Base-by-base conservation (phyloP, 2,797 vertebrate genomes). In the Argyrosomus regius region DNA sequence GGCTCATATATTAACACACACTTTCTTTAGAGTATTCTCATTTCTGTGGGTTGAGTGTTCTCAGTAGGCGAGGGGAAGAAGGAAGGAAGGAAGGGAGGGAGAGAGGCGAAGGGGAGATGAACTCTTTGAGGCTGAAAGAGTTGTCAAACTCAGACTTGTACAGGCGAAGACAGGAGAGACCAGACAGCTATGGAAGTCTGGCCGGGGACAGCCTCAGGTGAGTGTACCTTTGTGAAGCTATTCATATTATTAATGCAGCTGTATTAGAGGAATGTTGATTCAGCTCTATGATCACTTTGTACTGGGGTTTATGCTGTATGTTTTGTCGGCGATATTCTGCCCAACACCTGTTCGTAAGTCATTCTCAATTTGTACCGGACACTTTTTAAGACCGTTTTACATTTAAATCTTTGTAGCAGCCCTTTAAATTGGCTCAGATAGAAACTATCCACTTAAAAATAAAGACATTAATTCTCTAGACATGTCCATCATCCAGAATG, bases 61-160 rank as follows among this genome's bases (percentile, higher is more conserved):
- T 56, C 31, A 50, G 65, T 68, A 48, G 28, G 76, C 56, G 16
- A 63, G 60, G 28, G 22, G 22, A 58, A 84, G 82, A 83, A 84
- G 86, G 80, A 81, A 89, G 77, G 68, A n/a, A 75, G 61, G 31
- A 59, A 77, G 61, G 39, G 22, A 72, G 72, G 46, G 72, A 52
- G 77, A 53, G 75, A 72, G 80, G 77, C 41, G 3, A 64, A 88
- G 86, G 81, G 79, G 93, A 88, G 86, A 99, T 98, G 97, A 97
- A 94, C 88, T 91, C 96, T 68, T 85, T 98, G 86, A 96, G 96
- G 92, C 95, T 99, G 87, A 99, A 98, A 89, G 97, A 97, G 93
- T 94, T 99, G 92, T 96, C 96, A 67, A 95, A 98, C 67, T 99
- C 98, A 17, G 96, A 97, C 89, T 95, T 98, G 90, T 99, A 98